Percentiles rank a stretch among this genome's conserved stretches.
Evolutionary conservation across 2,888 invertebrate species (phyloP).

Genomic region (Eupithecia subumbrata): DNA sequence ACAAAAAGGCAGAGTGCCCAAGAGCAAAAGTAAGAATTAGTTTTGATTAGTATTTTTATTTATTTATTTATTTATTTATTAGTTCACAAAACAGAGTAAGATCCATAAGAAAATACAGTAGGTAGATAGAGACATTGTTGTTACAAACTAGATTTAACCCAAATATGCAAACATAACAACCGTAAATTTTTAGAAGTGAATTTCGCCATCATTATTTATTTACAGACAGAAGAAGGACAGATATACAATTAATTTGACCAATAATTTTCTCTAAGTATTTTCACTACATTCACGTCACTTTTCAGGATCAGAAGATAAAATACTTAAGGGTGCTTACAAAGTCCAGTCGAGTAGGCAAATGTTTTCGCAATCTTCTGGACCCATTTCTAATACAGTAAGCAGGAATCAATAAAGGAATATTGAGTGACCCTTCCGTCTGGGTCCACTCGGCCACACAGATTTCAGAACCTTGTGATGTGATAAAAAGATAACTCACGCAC

Average conservation of each 20-base stretch:
- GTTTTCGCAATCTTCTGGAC: conserved; percentile 28
- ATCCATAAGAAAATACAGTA: too few relatives aligned
- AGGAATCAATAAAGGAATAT: conserved; percentile 61
- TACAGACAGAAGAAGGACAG: neutral
- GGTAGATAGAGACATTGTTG: too few relatives aligned
- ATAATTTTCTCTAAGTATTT: neutral
- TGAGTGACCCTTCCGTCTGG: conserved; percentile 64
- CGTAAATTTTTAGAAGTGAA: too few relatives aligned
- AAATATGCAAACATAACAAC: too few relatives aligned
- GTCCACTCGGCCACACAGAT: conserved; percentile 54
- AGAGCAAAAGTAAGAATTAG: neutral
- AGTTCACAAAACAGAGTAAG: too few relatives aligned
- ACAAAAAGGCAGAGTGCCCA: neutral
- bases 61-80: too few relatives aligned
- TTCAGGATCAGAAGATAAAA: conserved; percentile 20
- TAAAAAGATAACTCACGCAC: conserved; percentile 4
- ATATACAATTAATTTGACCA: neutral
- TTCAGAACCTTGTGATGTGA: conserved; percentile 21
- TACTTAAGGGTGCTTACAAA: neutral
- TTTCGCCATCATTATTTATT: neutral
- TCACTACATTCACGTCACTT: neutral
- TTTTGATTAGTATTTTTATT: too few relatives aligned
- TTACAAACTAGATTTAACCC: too few relatives aligned
- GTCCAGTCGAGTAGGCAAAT: conserved; percentile 17
- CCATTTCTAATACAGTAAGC: conserved; percentile 48